These are phyloP conservation scores for Ceuthmochares aereus DNA, from an alignment of 2,113 vertebrate genomes.

Conservation along the genomic window DNA sequence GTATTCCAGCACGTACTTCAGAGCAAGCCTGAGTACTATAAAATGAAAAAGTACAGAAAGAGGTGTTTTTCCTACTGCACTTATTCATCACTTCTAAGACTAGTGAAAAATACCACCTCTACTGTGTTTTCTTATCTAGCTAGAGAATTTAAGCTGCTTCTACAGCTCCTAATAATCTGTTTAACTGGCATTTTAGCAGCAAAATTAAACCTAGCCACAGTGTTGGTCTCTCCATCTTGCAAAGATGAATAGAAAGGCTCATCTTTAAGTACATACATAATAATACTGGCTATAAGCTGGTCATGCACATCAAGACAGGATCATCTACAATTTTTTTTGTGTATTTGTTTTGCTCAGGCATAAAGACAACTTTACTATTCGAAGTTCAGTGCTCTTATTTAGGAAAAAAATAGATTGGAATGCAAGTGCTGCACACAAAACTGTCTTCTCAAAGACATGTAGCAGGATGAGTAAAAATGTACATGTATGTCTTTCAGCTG, in stretches of 20 bases:
- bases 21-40: neutral
- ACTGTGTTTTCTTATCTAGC: neutral
- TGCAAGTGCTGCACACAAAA: neutral
- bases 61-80: neutral
- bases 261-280: neutral
- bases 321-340: neutral
- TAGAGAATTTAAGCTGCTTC: neutral
- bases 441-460: neutral
- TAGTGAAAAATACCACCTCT: neutral
- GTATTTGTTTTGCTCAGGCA: neutral
- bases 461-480: accelerated
- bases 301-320: neutral
- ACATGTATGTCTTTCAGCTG: neutral
- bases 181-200: neutral
- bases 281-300: neutral
- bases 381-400: neutral
- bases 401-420: neutral
- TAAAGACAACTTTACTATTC: neutral
- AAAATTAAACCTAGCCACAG: neutral
- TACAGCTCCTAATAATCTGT: neutral
- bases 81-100: neutral
- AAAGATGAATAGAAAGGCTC: neutral
- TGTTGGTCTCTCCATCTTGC: neutral
- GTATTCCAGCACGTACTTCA: neutral
- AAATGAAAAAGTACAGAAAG: neutral